Conservation (phyloP, 2,888 invertebrate genomes). For the Ophion costatus region DNA sequence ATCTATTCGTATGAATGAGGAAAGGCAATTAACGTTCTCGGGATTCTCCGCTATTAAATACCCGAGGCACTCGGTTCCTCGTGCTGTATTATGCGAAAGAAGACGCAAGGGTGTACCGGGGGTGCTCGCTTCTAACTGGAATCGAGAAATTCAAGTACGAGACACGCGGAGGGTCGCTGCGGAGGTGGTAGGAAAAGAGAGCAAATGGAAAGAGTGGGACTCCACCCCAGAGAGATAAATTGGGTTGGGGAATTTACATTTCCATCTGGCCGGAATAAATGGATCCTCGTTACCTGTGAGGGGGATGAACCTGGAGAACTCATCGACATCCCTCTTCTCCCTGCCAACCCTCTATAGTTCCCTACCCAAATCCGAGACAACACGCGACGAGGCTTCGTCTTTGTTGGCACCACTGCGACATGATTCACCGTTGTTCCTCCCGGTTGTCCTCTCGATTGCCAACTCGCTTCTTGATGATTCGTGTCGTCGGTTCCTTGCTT, state of each 20-base stretch:
- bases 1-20: slow-evolving; percentile 75
- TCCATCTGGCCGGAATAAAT: slow-evolving; percentile 80
- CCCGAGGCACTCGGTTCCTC: slow-evolving; percentile 60
- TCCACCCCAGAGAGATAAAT: slow-evolving; percentile 76
- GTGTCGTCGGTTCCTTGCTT: slow-evolving; percentile 37
- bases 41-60: slow-evolving; percentile 76
- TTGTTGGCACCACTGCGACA: slow-evolving; percentile 26
- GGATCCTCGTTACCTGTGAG: slow-evolving; percentile 79
- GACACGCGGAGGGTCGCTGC: slow-evolving; percentile 5
- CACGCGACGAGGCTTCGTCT: slow-evolving; percentile 34
- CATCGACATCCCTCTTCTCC: slow-evolving; percentile 34
- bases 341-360: slow-evolving; percentile 20
- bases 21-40: slow-evolving; percentile 77
- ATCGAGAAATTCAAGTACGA: slow-evolving; percentile 48
- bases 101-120: slow-evolving; percentile 1
- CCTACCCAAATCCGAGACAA: background rate
- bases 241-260: slow-evolving; percentile 80
- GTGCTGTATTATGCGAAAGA: slow-evolving; percentile 15
- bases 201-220: slow-evolving; percentile 43
- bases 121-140: slow-evolving; percentile 28
- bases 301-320: slow-evolving; percentile 49
- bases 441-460: background rate
- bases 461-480: background rate
- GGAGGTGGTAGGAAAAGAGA: slow-evolving; percentile 14
- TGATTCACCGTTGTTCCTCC: slow-evolving; percentile 8